A percentile compares a stretch with the other conserved stretches of the same genome.
Evolutionary conservation across 2,113 vertebrate genomes (phyloP).

Genomic region (Spea bombifrons): DNA sequence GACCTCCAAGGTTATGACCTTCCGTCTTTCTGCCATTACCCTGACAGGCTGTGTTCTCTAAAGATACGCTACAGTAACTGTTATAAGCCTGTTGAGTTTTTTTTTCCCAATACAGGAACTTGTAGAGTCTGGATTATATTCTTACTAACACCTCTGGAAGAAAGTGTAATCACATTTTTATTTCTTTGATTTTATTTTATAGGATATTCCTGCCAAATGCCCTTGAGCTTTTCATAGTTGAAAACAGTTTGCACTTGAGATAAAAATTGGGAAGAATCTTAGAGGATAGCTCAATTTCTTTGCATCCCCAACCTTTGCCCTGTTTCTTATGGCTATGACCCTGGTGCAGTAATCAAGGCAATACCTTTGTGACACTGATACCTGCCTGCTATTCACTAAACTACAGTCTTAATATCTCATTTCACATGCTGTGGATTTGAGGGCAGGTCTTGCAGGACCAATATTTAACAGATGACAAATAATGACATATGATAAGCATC

Average conservation of each 20-base stretch:
- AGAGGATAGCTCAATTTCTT: constrained; percentile 24
- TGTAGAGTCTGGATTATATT: not conserved
- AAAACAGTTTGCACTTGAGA: not conserved
- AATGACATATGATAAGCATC: not conserved
- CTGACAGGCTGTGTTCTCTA: not conserved
- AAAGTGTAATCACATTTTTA: constrained; percentile 8
- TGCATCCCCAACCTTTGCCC: constrained; percentile 35
- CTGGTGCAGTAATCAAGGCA: constrained; percentile 11
- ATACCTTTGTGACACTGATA: constrained; percentile 19
- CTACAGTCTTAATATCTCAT: not conserved
- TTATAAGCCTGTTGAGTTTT: not conserved
- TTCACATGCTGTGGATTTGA: constrained; percentile 12
- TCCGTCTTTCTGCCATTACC: not conserved
- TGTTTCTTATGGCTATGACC: constrained; percentile 9
- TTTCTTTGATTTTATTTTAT: constrained; percentile 13
- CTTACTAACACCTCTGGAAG: not conserved
- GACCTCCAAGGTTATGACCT: not conserved
- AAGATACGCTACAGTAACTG: not conserved
- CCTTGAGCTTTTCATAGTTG: constrained; percentile 7
- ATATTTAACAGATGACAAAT: not conserved
- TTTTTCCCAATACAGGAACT: not conserved
- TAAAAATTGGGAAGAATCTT: not conserved
- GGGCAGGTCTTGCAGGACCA: not conserved
- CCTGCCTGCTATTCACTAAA: constrained; percentile 8
- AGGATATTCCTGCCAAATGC: not conserved